Percentiles rank a stretch among this genome's conserved stretches.
phyloP scores from a whole-genome alignment of 2,797 vertebrate species.

The Chrysocyon brachyurus region DNA sequence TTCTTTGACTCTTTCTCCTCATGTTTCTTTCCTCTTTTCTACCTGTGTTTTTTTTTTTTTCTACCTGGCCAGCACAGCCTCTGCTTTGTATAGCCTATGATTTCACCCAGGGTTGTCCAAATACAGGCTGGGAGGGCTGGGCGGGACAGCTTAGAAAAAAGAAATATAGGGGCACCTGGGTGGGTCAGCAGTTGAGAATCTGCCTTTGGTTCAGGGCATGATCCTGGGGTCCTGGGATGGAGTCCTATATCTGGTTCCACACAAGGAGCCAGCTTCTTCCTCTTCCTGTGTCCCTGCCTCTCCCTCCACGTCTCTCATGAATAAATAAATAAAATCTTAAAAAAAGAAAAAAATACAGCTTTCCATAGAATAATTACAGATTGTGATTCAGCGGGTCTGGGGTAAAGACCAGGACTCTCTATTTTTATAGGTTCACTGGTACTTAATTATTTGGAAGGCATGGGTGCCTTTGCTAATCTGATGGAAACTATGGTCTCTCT shows the following conservation, averaged over 20 bases:
- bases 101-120: background rate
- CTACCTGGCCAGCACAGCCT: background rate
- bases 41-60: background rate
- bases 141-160: background rate
- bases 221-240: no score
- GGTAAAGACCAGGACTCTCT: background rate
- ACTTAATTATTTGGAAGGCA: background rate
- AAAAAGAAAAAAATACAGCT: background rate
- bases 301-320: no score
- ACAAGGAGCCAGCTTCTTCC: no score
- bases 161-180: no score
- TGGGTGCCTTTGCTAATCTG: background rate
- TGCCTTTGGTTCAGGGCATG: no score
- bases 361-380: background rate
- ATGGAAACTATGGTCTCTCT: background rate
- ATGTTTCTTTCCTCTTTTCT: background rate
- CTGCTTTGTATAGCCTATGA: background rate
- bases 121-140: background rate
- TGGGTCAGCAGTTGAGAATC: no score
- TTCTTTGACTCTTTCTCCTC: background rate
- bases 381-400: background rate
- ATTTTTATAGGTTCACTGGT: background rate
- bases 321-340: no score
- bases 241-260: no score
- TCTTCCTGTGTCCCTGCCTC: no score